Percentiles rank a stretch among this genome's conserved stretches.
Evolutionary conservation across 2,888 invertebrate genomes (phyloP).

Genomic region (Caenorhabditis drosophilae): DNA sequence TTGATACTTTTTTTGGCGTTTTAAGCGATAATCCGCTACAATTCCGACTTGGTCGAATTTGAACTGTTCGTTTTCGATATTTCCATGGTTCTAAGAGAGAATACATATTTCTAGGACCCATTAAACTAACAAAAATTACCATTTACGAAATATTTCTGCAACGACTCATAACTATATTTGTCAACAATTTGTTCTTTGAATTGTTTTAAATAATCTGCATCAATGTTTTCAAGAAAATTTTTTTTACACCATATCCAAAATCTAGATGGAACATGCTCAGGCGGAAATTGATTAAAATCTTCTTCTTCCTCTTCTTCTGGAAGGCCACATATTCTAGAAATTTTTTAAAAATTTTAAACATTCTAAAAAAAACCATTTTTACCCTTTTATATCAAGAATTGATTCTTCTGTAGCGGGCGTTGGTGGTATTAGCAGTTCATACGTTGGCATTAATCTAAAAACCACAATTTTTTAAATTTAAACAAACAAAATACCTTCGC

Average conservation of each 20-base stretch:
- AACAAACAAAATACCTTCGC: conserved; percentile 10
- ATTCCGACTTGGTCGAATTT: conserved; percentile 3
- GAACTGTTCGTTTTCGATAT: conserved; percentile 17
- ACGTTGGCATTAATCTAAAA: conserved; percentile 20
- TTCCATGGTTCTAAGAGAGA: conserved; percentile 37
- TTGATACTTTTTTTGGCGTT: conserved; percentile 13
- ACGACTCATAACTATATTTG: conserved; percentile 12
- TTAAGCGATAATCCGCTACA: conserved; percentile 5
- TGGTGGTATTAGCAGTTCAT: not conserved
- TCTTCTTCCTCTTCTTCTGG: conserved; percentile 35
- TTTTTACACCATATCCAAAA: conserved; percentile 48
- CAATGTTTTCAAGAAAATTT: conserved; percentile 30
- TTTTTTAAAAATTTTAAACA: not conserved
- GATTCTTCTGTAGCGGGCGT: too few relatives aligned
- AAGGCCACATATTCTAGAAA: conserved; percentile 36
- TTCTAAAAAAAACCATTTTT: not conserved
- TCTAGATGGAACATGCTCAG: conserved; percentile 30
- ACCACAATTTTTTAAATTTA: not conserved
- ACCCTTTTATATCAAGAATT: conserved; percentile 5
- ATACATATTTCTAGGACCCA: not conserved
- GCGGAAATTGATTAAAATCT: conserved; percentile 34
- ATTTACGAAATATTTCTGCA: conserved; percentile 34
- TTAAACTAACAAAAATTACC: conserved; percentile 10
- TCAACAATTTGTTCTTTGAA: conserved; percentile 39
- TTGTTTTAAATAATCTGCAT: conserved; percentile 23